Conservation (phyloP, 2,888 invertebrate genomes). For the Ochropleura plecta region DNA sequence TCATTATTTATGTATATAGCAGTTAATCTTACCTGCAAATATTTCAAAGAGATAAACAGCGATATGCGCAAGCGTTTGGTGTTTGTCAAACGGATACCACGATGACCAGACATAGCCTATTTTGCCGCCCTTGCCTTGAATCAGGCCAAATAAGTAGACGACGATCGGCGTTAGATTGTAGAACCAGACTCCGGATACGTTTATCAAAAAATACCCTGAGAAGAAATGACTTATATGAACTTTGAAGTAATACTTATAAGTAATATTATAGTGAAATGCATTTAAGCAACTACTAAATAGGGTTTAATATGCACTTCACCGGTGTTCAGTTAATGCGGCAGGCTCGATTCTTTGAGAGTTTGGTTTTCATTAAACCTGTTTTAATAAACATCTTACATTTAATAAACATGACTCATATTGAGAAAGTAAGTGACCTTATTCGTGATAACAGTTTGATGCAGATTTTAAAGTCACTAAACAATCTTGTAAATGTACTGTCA, state of each 20-base stretch:
- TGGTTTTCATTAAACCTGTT: conserved; percentile 41
- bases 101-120: conserved; percentile 85
- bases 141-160: conserved; percentile 76
- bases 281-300: not conserved
- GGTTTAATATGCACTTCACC: not conserved
- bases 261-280: not conserved
- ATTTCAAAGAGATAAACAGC: conserved; percentile 85
- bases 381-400: not conserved
- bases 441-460: conserved; percentile 1
- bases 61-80: conserved; percentile 78
- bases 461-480: conserved; percentile 18
- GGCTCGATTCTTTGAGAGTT: not conserved
- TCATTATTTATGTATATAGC: conserved; percentile 17
- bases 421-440: conserved; percentile 17
- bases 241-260: not conserved
- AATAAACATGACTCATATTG: conserved; percentile 13
- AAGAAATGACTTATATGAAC: conserved; percentile 16
- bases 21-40: conserved; percentile 78
- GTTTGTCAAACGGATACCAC: conserved; percentile 88
- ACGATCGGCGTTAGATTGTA: conserved; percentile 84
- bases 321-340: conserved; percentile 12
- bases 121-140: conserved; percentile 72
- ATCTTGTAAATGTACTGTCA: not conserved
- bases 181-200: conserved; percentile 83
- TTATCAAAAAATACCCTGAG: conserved; percentile 83